Conservation (phyloP, 2,797 vertebrate species). For the Xiphorhynchus erythropygius region DNA sequence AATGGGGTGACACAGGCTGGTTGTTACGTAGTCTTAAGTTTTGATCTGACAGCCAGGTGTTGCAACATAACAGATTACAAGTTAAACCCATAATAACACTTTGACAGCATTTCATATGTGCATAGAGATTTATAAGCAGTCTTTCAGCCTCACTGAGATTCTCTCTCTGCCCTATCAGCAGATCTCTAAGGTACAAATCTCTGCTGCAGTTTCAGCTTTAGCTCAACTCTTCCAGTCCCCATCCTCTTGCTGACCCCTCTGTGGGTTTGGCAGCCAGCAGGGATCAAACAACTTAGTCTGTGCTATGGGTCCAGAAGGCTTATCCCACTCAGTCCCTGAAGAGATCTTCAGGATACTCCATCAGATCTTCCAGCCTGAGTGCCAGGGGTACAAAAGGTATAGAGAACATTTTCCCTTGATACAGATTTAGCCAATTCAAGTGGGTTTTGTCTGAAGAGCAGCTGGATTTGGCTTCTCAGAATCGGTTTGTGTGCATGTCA, state of each 20-base stretch:
- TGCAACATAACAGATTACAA: not conserved
- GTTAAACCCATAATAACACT: not conserved
- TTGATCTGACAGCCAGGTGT: not conserved
- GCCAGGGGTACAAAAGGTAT: fast-evolving
- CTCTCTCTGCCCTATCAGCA: not conserved
- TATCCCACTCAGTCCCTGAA: not conserved
- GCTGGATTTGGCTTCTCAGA: not conserved
- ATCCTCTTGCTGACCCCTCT: not conserved
- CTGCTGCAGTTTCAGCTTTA: not conserved
- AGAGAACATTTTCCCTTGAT: not conserved
- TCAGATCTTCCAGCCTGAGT: not conserved
- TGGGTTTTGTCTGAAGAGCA: not conserved
- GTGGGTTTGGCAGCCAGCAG: not conserved
- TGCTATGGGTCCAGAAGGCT: not conserved
- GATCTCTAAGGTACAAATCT: not conserved
- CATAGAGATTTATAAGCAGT: not conserved
- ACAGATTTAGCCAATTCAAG: not conserved
- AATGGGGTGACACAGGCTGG: not conserved
- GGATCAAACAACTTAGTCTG: not conserved
- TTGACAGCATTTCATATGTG: not conserved
- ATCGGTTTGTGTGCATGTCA: not conserved
- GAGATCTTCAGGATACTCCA: not conserved
- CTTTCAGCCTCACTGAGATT: not conserved
- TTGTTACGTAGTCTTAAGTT: not conserved
- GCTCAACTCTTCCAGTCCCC: not conserved